These are phyloP conservation scores for Theropithecus gelada DNA, from an alignment of 2,113 vertebrate genomes.

Conservation along the genomic window DNA sequence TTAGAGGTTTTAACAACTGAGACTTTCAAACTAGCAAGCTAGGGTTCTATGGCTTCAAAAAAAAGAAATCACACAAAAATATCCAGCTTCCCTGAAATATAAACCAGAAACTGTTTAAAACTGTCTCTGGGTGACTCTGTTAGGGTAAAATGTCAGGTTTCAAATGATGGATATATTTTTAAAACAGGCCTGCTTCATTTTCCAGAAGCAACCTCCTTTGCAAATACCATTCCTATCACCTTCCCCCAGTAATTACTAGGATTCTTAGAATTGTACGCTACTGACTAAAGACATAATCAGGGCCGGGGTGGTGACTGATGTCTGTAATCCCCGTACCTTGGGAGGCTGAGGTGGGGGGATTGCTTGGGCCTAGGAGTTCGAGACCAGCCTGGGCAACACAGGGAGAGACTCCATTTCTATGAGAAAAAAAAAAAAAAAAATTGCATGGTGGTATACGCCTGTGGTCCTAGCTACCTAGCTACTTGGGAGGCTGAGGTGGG, in stretches of 20 bases:
- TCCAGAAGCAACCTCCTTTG: neutral
- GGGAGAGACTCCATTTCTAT: no score
- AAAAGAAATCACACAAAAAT: neutral
- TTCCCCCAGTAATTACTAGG: neutral
- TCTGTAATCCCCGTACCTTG: neutral
- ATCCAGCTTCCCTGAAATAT: neutral
- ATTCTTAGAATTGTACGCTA: neutral
- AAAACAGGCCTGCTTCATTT: neutral
- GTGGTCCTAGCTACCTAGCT: no score
- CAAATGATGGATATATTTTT: neutral
- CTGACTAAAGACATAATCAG: neutral
- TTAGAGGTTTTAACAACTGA: slow-evolving; percentile 9
- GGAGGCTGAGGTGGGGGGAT: neutral
- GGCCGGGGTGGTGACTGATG: neutral
- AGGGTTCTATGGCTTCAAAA: neutral
- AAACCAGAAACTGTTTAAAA: neutral
- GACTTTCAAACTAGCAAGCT: slow-evolving; percentile 9
- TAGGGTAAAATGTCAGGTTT: neutral
- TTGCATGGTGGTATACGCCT: no score
- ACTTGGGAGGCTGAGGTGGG: no score
- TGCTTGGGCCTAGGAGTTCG: neutral
- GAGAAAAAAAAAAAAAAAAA: no score
- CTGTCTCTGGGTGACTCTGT: neutral
- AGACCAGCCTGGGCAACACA: no score
- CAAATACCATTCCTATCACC: neutral